Conservation (phyloP, 2,113 vertebrate genomes). For the Gasterosteus nipponicus region DNA sequence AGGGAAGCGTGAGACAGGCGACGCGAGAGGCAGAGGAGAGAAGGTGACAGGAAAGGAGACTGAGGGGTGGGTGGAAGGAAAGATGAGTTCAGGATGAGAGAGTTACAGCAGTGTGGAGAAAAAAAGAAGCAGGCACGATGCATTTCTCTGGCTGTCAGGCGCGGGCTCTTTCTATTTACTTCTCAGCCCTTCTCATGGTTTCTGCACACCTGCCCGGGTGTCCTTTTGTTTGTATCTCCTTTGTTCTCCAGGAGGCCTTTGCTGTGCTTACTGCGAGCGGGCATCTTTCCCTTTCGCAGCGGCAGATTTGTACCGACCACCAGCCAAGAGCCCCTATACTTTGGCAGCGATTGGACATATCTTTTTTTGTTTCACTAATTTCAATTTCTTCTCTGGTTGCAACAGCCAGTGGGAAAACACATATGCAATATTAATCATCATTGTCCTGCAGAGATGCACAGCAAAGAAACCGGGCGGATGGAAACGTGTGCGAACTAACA, state of each 20-base stretch:
- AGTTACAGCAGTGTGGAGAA: background rate
- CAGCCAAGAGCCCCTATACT: slow-evolving; percentile 2
- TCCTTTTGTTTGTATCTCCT: slow-evolving; percentile 22
- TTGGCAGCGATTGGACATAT: background rate
- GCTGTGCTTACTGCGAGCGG: background rate
- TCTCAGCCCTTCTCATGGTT: slow-evolving; percentile 20
- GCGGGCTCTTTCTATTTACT: slow-evolving; percentile 38
- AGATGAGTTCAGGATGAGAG: slow-evolving; percentile 22
- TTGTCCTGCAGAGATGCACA: slow-evolving; percentile 1
- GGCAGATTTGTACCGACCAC: background rate
- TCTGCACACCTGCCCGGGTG: slow-evolving; percentile 3
- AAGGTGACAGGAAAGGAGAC: slow-evolving; percentile 29
- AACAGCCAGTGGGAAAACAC: slow-evolving; percentile 9
- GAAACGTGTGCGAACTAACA: background rate
- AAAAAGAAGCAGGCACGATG: slow-evolving; percentile 24
- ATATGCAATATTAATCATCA: slow-evolving; percentile 14
- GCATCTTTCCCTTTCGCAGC: slow-evolving; percentile 4
- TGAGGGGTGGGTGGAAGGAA: background rate
- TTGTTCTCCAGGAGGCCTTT: slow-evolving; percentile 12
- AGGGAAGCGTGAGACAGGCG: slow-evolving; percentile 50
- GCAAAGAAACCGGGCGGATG: background rate
- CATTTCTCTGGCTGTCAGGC: slow-evolving; percentile 53
- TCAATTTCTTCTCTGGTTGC: background rate
- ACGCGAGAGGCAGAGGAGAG: slow-evolving; percentile 18
- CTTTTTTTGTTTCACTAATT: background rate